Base-by-base conservation (phyloP, 2,888 invertebrate species). In the Melieria crassipennis region DNA sequence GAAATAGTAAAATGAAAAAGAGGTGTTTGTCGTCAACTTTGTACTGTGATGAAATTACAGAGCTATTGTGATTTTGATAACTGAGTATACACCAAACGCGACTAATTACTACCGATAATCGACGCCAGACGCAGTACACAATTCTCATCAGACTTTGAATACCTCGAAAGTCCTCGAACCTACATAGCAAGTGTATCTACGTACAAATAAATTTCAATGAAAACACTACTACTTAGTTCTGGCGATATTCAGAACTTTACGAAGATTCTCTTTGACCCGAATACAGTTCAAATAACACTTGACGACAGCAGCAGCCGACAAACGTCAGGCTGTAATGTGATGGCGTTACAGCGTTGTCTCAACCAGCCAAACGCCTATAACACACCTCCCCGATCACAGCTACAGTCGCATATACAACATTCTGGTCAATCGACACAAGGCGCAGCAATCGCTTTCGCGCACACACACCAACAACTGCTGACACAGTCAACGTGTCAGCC, bases 401-500 rank as follows among this genome's bases (percentile, higher is more conserved):
- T 13, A 58, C 69, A 30, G 30, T 30, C 30, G 30, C 30, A 30
- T 30, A 2, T 30, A 30, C 30, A 30, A 2, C 30, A 30, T 30
- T 30, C 30, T 30, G 30, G 30, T 30, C 30, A 10, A 57, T 9
- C 57, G 13, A 16, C 57, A 57, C 9, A n/a, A 57, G 7, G 13
- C 57, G 30, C 57, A 57, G 13, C 57, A 57, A 13, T 16, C 45
- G 43, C 60, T 43, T 45, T 13, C 43, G 56, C 62, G 70, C 73
- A 71, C 10, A 50, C 10, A 50, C 66, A 68, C 7, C 60, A 69
- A 56, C 66, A 70, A 62, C 78, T 84, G 70, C 67, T 84, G 58
- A 81, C 81, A 13, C 83, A 84, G 70, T 84, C 84, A 63, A 84
- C 84, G 74, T 81, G 80, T 63, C 84, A 84, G 67, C 78, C 84